phyloP scores from a whole-genome alignment of 2,797 vertebrate genomes.

The Acipenser oxyrinchus region DNA sequence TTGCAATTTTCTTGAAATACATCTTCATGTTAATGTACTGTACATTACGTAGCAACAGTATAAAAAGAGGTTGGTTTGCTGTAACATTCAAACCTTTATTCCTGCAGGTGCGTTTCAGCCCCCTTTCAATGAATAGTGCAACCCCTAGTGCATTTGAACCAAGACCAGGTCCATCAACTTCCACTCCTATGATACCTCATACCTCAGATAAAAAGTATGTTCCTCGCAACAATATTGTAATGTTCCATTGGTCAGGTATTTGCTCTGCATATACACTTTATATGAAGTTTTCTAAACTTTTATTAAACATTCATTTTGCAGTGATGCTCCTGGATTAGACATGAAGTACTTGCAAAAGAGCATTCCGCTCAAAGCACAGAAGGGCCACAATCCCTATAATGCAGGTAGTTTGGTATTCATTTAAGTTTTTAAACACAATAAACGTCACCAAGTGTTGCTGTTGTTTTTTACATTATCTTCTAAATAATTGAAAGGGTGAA shows the following conservation, averaged over 20 bases:
- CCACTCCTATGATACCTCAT: conserved; percentile 12
- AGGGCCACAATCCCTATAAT: background rate
- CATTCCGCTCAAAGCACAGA: background rate
- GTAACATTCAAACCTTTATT: background rate
- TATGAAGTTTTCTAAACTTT: background rate
- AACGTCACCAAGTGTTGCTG: too few species aligned
- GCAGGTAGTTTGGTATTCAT: too few species aligned
- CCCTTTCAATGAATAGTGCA: background rate
- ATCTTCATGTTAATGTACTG: background rate
- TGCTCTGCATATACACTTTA: background rate
- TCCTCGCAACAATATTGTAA: background rate
- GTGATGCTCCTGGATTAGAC: conserved; percentile 5
- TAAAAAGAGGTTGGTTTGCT: background rate
- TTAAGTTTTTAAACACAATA: too few species aligned
- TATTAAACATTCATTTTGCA: background rate
- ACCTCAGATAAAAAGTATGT: conserved; percentile 1
- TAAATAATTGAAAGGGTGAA: too few species aligned
- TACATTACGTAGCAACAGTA: background rate
- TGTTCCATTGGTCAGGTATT: background rate
- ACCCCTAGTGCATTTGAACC: background rate
- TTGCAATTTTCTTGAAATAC: conserved; percentile 2
- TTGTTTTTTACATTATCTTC: too few species aligned
- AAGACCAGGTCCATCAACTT: background rate
- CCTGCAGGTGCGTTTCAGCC: conserved; percentile 11
- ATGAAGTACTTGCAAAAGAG: conserved; percentile 21